Evolutionary conservation across 1,140 invertebrate species (phyloP).

Genomic region (Polypedilum pembai): DNA sequence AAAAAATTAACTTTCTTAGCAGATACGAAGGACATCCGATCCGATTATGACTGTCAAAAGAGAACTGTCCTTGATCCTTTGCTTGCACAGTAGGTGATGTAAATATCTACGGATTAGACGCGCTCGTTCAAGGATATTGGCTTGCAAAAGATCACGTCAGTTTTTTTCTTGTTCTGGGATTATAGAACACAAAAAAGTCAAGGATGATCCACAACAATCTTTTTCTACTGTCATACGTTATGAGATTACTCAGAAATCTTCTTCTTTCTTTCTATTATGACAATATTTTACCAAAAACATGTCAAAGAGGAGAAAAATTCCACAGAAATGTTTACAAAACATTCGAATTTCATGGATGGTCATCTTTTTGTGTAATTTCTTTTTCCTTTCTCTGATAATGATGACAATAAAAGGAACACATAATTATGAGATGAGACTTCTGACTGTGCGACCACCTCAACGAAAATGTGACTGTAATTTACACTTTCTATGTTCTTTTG

Average conservation of each 20-base stretch:
- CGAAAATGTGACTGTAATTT: not conserved
- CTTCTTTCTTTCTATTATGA: not conserved
- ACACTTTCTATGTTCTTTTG: not conserved
- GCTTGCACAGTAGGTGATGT: slow-evolving; percentile 23
- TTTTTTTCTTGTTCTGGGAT: not conserved
- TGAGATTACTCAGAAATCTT: not conserved
- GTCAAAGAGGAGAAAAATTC: not conserved
- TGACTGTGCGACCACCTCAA: slow-evolving; percentile 24
- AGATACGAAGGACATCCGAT: slow-evolving; percentile 21
- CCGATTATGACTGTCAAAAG: not conserved
- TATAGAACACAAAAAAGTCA: not conserved
- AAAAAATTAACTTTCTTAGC: slow-evolving; percentile 18
- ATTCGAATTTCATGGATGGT: not conserved
- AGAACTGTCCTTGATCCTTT: not conserved
- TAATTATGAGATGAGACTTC: not conserved
- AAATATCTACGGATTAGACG: slow-evolving; percentile 1
- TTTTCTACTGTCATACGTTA: not conserved
- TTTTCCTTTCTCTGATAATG: too few relatives aligned
- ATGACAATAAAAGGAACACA: not conserved
- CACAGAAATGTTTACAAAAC: not conserved
- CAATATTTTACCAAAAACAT: not conserved
- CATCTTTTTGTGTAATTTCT: not conserved
- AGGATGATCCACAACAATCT: not conserved
- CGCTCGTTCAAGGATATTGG: not conserved
- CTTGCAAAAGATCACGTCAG: not conserved